A percentile compares a stretch with the other conserved stretches of the same genome.
These are phyloP conservation scores for Drosophila cracens DNA, from an alignment of 2,888 invertebrate genomes.

Conservation along the genomic window DNA sequence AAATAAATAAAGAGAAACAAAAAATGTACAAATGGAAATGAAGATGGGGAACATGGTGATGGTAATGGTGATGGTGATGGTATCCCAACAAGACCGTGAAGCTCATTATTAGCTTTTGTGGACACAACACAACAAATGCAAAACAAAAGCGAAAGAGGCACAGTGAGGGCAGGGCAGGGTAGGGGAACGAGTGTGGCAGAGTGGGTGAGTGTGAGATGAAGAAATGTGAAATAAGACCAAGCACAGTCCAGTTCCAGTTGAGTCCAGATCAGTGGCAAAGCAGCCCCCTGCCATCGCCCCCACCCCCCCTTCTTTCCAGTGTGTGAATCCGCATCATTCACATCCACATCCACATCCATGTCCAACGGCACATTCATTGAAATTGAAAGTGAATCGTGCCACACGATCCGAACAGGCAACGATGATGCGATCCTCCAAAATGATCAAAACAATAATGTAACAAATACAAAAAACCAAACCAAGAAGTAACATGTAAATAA, in stretches of 20 bases:
- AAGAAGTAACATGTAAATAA: constrained; percentile 23
- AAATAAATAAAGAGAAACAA: constrained; percentile 4
- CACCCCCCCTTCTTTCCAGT: constrained; percentile 32
- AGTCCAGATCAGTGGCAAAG: constrained; percentile 38
- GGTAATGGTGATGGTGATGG: constrained; percentile 53
- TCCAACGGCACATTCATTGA: constrained; percentile 59
- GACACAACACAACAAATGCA: constrained; percentile 12
- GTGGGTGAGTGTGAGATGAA: constrained; percentile 64
- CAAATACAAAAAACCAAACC: constrained; percentile 43
- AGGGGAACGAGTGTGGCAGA: constrained; percentile 33
- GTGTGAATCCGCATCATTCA: constrained; percentile 31
- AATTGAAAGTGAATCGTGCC: constrained; percentile 83
- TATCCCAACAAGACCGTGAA: constrained; percentile 77
- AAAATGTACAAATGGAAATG: constrained; percentile 35
- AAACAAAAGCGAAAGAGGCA: constrained; percentile 25
- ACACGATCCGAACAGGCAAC: constrained; percentile 63
- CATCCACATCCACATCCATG: constrained; percentile 31
- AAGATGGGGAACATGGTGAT: constrained; percentile 35
- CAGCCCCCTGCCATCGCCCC: background rate
- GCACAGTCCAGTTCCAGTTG: constrained; percentile 62
- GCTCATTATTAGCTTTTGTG: constrained; percentile 69
- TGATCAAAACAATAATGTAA: constrained; percentile 67
- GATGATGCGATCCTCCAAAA: constrained; percentile 66
- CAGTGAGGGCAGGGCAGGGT: constrained; percentile 11
- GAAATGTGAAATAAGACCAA: constrained; percentile 77